These are phyloP conservation scores for Perizoma flavofasciatum DNA, from an alignment of 2,888 invertebrate genomes.

Conservation along the genomic window DNA sequence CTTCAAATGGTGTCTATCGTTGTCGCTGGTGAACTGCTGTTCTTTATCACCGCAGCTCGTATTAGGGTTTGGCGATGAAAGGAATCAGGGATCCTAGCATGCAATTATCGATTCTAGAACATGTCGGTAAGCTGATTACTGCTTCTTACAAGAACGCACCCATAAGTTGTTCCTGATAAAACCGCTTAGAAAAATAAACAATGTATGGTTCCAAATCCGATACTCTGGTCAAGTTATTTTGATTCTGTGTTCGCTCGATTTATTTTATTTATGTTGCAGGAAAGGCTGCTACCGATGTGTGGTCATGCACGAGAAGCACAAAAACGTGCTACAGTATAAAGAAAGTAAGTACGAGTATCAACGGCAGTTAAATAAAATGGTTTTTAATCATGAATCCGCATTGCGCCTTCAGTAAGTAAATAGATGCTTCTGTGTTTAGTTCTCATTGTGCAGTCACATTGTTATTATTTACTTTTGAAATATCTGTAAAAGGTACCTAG, in stretches of 20 bases:
- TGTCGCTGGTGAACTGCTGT: too few relatives aligned
- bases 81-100: too few relatives aligned
- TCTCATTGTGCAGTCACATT: too few relatives aligned
- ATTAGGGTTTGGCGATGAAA: too few relatives aligned
- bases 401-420: conserved; percentile 18
- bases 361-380: conserved; percentile 11
- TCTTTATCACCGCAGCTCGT: too few relatives aligned
- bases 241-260: conserved; percentile 6
- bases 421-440: neutral
- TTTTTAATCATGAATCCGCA: conserved; percentile 25
- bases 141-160: neutral
- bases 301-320: conserved; percentile 97
- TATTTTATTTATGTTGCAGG: conserved; percentile 81
- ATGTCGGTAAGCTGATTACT: neutral
- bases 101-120: too few relatives aligned
- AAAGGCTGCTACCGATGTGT: conserved; percentile 97
- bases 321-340: conserved; percentile 98
- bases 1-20: too few relatives aligned
- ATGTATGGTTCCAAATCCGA: conserved; percentile 16
- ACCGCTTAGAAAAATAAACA: neutral
- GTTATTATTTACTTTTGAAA: too few relatives aligned
- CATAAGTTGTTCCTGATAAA: neutral
- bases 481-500: too few relatives aligned
- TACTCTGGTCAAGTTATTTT: conserved; percentile 18
- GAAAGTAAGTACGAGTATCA: conserved; percentile 91